Percentiles rank a stretch among this genome's conserved stretches.
phyloP scores from a whole-genome alignment of 2,113 vertebrate genomes.

The Boulengeromyrus knoepffleri region DNA sequence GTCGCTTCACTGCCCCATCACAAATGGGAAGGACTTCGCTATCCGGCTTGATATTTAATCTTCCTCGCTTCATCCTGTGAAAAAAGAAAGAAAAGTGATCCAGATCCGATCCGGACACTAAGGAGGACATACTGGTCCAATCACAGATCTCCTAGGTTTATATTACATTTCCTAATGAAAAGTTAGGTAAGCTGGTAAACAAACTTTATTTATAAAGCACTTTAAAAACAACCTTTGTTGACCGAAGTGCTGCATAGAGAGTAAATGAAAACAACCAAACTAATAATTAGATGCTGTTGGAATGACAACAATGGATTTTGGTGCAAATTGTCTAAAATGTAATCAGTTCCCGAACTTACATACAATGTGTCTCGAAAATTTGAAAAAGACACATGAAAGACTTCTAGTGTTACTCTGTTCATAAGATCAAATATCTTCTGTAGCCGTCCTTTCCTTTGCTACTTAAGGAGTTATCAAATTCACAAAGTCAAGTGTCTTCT shows the following conservation, averaged over 20 bases:
- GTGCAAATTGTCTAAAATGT: background rate
- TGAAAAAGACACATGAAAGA: background rate
- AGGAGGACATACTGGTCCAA: background rate
- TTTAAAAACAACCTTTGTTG: background rate
- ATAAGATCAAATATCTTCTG: background rate
- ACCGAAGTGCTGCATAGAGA: background rate
- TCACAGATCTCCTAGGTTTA: background rate
- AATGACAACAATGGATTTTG: background rate
- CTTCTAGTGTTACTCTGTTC: background rate
- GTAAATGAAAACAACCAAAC: background rate
- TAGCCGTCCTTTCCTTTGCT: background rate
- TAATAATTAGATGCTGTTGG: background rate
- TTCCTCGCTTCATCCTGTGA: slow-evolving; percentile 70
- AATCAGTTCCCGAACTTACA: background rate
- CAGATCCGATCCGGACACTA: background rate
- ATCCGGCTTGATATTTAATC: slow-evolving; percentile 44
- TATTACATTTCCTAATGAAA: background rate
- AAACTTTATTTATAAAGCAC: too few species aligned
- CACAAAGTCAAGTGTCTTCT: too few species aligned
- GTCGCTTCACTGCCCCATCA: slow-evolving; percentile 55
- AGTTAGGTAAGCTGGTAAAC: background rate
- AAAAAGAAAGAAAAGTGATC: background rate
- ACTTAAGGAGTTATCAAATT: too few species aligned
- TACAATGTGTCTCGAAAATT: background rate
- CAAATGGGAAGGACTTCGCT: slow-evolving; percentile 48